phyloP scores from a whole-genome alignment of 2,888 invertebrate genomes.

The Acrobasis repandana region DNA sequence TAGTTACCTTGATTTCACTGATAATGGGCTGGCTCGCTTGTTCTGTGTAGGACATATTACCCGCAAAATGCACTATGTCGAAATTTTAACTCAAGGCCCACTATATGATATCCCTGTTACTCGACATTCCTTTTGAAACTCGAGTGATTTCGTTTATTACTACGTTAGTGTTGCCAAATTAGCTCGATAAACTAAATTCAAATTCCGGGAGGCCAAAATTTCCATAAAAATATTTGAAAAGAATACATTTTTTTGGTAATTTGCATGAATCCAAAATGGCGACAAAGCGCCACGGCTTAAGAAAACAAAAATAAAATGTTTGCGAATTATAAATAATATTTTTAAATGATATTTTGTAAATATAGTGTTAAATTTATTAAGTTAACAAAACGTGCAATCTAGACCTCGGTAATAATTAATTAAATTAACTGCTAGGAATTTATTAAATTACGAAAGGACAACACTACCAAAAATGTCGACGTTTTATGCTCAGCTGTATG shows the following conservation, averaged over 20 bases:
- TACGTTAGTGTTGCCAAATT: conserved; percentile 39
- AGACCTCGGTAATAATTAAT: conserved; percentile 62
- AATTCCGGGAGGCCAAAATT: conserved; percentile 43
- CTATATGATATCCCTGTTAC: background rate
- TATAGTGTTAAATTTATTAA: conserved; percentile 62
- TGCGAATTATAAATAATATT: conserved; percentile 74
- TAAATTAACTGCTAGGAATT: conserved; percentile 67
- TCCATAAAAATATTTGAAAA: background rate
- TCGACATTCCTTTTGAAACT: background rate
- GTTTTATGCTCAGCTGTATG: conserved; percentile 43
- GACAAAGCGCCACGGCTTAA: conserved; percentile 51
- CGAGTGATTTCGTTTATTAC: conserved; percentile 12
- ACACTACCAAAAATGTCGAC: conserved; percentile 25
- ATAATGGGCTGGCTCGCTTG: conserved; percentile 3
- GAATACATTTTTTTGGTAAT: background rate
- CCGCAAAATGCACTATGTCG: background rate
- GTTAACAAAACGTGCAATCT: conserved; percentile 73
- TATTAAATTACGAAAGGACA: conserved; percentile 41
- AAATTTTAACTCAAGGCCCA: background rate
- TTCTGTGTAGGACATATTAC: conserved; percentile 1
- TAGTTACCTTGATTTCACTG: background rate
- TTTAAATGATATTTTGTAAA: conserved; percentile 79
- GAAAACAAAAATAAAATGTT: conserved; percentile 51
- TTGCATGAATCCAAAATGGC: conserved; percentile 55
- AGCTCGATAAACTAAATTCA: conserved; percentile 29